A percentile compares a stretch with the other conserved stretches of the same genome.
Evolutionary conservation across 2,888 invertebrate genomes (phyloP).

Genomic region (Clepsis dumicolana): DNA sequence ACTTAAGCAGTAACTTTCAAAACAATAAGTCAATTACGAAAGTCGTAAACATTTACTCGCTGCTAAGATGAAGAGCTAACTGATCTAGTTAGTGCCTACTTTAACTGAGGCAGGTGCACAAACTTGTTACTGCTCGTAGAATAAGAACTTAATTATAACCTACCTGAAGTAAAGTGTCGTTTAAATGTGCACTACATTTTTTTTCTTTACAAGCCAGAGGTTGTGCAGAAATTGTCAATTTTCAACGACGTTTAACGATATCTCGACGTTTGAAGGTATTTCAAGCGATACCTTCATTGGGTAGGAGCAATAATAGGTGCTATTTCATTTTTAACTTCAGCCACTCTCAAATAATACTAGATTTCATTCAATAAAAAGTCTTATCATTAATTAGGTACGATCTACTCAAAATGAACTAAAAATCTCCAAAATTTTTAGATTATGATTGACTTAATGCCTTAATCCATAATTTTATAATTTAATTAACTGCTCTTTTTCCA

Average conservation of each 20-base stretch:
- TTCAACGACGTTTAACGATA: too few relatives aligned
- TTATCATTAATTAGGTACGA: neutral
- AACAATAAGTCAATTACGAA: slow-evolving; percentile 58
- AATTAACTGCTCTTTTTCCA: slow-evolving; percentile 29
- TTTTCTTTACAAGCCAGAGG: neutral
- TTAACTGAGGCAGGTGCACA: slow-evolving; percentile 65
- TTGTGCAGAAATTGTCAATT: too few relatives aligned
- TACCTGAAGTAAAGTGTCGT: neutral
- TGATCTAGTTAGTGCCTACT: slow-evolving; percentile 69
- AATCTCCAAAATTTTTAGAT: neutral
- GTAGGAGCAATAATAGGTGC: too few relatives aligned
- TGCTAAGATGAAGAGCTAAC: slow-evolving; percentile 73
- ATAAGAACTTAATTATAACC: neutral
- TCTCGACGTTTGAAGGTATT: too few relatives aligned
- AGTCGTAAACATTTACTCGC: slow-evolving; percentile 68
- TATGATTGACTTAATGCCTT: slow-evolving; percentile 25
- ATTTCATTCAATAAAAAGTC: neutral
- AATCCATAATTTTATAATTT: slow-evolving; percentile 22
- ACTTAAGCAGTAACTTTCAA: neutral
- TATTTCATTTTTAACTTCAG: too few relatives aligned
- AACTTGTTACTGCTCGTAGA: slow-evolving; percentile 58
- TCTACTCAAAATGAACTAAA: neutral
- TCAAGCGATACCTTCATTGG: too few relatives aligned
- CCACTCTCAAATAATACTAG: too few relatives aligned
- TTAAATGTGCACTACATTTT: neutral